Evolutionary conservation across 2,888 invertebrate genomes (phyloP).

Genomic region (Hirtodrosophila cameraria): DNA sequence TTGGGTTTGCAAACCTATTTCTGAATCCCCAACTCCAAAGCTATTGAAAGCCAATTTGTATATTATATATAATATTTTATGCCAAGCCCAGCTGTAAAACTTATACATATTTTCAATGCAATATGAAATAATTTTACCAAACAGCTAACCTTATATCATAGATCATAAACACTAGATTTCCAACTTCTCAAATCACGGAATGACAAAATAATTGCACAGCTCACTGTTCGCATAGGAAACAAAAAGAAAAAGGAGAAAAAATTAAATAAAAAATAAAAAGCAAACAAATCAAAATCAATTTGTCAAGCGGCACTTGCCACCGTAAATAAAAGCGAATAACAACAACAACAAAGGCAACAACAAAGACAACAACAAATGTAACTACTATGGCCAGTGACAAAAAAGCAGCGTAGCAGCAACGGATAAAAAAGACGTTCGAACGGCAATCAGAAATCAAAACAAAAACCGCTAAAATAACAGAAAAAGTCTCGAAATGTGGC

Average conservation of each 20-base stretch:
- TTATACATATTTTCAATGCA: no score
- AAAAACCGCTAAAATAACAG: constrained; percentile 78
- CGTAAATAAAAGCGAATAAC: constrained; percentile 67
- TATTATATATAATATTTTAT: no score
- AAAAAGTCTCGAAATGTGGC: constrained; percentile 67
- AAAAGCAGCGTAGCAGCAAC: no score
- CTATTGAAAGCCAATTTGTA: no score
- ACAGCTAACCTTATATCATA: no score
- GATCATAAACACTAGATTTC: no score
- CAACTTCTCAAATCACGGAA: no score
- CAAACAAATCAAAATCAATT: constrained; percentile 69
- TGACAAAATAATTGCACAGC: not conserved
- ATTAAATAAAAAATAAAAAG: constrained; percentile 37
- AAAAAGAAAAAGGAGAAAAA: constrained; percentile 15
- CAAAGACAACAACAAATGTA: constrained; percentile 15
- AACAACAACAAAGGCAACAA: constrained; percentile 33
- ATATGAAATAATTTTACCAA: no score
- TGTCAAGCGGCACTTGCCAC: constrained; percentile 78
- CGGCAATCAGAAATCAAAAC: constrained; percentile 79
- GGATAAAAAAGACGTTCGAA: constrained; percentile 57
- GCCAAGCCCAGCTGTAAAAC: no score
- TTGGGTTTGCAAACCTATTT: no score
- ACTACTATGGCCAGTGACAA: constrained; percentile 25
- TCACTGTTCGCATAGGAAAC: not conserved
- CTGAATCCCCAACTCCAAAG: no score